Evolutionary conservation across 2,888 invertebrate genomes (phyloP), one percentile per base, ranked within the genome.

Genomic region (Noctuana brunneofusca): DNA sequence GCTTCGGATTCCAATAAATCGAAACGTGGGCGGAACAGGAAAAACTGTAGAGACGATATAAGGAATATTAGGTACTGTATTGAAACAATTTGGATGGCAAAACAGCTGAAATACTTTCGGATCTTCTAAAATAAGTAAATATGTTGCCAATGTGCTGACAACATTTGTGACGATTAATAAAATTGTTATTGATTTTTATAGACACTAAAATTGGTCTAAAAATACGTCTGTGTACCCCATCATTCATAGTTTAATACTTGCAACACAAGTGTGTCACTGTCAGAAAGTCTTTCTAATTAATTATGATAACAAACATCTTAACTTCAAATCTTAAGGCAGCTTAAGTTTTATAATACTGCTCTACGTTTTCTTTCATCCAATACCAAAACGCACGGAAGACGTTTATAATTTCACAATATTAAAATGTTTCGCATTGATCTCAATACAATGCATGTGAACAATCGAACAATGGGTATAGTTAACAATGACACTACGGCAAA

Each of bases 351-450:
- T 68, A 35, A 65, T n/a, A n/a, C 54, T 60, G 64, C 76, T 80
- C 79, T 57, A 71, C 22, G 32, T 22, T 38, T 63, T 63, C 62
- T 20, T 55, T 74, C 66, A 71, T 49, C 68, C 38, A 62, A 41
- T 12, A 56, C 56, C 71, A 64, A 68, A 73, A 72, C 75, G 80
- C 79, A 82, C 87, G 88, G 89, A 90, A 90, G 89, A 90, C 88
- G 82, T 89, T 87, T 86, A 89, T 90, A 90, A 89, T 90, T 90
- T 88, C 84, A 86, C 85, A 87, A 89, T 90, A 91, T 91, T 91
- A 91, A 89, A 90, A 90, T 89, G 90, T 90, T 89, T 90, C 89
- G 78, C 89, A 89, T 89, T 87, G 89, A 89, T 89, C 80, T 75
- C 70, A 62, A 76, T 80, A 89, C 89, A 87, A 87, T 78, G 72